phyloP scores from a whole-genome alignment of 2,797 vertebrate genomes.

The Peromyscus nudipes region DNA sequence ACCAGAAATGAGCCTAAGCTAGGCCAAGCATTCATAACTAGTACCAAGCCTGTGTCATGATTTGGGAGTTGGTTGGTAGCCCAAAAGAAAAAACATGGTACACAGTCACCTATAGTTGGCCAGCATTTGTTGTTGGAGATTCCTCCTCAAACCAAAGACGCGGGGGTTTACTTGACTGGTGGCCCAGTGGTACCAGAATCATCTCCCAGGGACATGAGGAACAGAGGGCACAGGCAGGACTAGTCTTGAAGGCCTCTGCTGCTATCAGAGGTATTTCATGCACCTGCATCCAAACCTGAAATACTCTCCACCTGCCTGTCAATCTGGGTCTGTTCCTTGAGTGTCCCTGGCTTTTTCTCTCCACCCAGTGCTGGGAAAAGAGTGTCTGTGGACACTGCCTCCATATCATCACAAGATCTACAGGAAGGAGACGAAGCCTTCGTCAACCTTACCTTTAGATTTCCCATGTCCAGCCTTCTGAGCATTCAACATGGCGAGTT shows the following conservation, averaged over 20 bases:
- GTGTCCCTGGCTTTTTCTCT: not conserved
- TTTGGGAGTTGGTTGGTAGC: not conserved
- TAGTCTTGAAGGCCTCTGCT: rapidly evolving
- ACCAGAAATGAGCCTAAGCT: not conserved
- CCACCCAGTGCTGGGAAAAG: not conserved
- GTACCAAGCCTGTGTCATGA: not conserved
- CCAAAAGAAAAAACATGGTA: not conserved
- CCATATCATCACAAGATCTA: not conserved
- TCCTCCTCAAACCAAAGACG: not conserved
- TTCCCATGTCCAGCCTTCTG: conserved; percentile 95
- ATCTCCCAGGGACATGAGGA: rapidly evolving
- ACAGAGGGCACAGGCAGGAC: not conserved
- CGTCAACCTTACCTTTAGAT: conserved; percentile 92
- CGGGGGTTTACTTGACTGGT: not conserved
- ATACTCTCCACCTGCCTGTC: rapidly evolving
- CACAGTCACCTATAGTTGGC: not conserved
- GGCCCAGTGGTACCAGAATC: not conserved
- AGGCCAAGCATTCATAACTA: not conserved
- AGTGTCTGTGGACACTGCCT: not conserved
- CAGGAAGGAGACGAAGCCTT: not conserved
- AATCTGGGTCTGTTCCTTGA: no score
- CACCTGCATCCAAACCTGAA: not conserved
- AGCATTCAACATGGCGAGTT: conserved; percentile 96
- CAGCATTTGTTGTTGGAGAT: not conserved
- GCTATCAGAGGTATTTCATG: not conserved